These are phyloP conservation scores for Neopipo cinnamomea DNA, from an alignment of 2,113 vertebrate genomes.

Conservation along the genomic window DNA sequence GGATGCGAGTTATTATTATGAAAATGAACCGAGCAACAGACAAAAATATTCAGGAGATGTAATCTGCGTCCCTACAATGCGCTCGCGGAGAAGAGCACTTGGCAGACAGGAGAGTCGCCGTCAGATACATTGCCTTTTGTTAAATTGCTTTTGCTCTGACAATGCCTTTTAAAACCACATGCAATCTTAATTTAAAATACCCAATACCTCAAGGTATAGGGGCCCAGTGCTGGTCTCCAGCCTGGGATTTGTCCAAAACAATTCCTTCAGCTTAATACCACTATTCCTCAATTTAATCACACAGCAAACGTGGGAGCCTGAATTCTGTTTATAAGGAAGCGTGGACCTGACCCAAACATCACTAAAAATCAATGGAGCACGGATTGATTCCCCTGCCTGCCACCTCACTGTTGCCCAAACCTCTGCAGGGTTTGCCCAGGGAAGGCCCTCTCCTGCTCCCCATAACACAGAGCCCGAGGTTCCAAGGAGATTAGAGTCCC, in stretches of 20 bases:
- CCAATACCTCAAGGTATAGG: conserved; percentile 13
- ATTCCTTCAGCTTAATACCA: background rate
- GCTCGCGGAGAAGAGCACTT: conserved; percentile 28
- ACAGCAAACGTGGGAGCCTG: background rate
- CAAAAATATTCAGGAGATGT: conserved; percentile 65
- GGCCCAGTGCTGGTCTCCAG: background rate
- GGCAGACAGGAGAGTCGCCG: conserved; percentile 53
- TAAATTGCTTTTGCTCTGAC: conserved; percentile 52
- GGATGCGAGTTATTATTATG: conserved; percentile 63
- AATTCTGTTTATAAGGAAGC: background rate
- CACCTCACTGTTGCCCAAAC: background rate
- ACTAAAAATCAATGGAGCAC: background rate
- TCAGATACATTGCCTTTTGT: conserved; percentile 57
- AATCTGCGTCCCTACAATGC: conserved; percentile 48
- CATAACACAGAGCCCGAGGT: rapidly evolving
- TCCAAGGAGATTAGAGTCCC: background rate
- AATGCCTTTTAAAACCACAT: conserved; percentile 50
- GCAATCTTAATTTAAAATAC: conserved; percentile 54
- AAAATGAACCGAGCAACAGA: conserved; percentile 53
- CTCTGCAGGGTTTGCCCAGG: background rate
- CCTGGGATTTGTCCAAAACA: conserved; percentile 20
- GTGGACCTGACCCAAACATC: background rate
- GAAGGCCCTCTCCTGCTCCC: background rate
- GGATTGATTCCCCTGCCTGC: background rate
- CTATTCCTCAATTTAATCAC: background rate